phyloP scores from a whole-genome alignment of 2,797 vertebrate genomes.

The Spheniscus humboldti region DNA sequence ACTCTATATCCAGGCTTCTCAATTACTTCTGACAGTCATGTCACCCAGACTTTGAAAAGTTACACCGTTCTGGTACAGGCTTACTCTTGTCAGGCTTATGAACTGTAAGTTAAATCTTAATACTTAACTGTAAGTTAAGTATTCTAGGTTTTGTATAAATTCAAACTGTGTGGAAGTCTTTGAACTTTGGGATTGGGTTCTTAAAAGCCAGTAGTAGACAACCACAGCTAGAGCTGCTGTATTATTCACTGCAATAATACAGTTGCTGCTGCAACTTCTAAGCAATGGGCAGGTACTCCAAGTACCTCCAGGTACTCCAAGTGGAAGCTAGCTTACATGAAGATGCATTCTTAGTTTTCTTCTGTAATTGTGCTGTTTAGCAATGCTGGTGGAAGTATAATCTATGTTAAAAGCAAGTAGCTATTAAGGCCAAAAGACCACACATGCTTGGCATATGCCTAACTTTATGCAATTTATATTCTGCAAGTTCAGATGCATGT shows the following conservation, averaged over 20 bases:
- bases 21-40: not conserved
- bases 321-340: not conserved
- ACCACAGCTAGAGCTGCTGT: not conserved
- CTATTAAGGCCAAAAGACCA: not conserved
- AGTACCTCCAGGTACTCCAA: not conserved
- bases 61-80: not conserved
- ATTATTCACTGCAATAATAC: not conserved
- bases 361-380: not conserved
- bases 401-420: not conserved
- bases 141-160: not conserved
- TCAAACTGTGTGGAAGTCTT: not conserved
- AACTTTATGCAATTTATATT: not conserved
- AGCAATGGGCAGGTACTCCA: not conserved
- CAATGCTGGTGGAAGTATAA: not conserved
- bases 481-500: not conserved
- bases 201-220: not conserved
- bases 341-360: not conserved
- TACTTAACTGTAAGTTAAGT: not conserved
- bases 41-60: not conserved
- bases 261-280: not conserved
- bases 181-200: not conserved
- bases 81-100: not conserved
- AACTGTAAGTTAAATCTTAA: not conserved
- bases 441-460: not conserved
- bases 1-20: not conserved